Conservation (phyloP, 2,797 vertebrate genomes). For the Phalloptychus januarius region DNA sequence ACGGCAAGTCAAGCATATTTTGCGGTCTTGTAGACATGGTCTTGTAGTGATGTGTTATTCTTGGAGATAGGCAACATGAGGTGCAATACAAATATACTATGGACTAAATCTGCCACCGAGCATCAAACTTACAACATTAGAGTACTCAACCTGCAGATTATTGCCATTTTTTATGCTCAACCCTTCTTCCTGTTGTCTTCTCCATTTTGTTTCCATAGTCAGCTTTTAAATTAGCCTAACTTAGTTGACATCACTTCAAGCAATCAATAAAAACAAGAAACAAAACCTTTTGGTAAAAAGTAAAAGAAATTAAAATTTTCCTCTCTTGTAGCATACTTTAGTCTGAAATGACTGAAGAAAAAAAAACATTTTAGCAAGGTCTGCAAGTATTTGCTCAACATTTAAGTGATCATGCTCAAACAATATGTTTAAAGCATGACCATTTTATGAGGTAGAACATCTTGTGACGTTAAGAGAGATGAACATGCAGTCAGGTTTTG, state of each 20-base stretch:
- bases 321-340: not conserved
- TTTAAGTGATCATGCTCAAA: too few relatives aligned
- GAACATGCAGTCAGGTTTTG: not conserved
- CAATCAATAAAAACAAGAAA: not conserved
- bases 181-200: not conserved
- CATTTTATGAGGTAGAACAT: not conserved
- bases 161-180: not conserved
- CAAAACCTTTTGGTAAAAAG: not conserved
- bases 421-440: not conserved
- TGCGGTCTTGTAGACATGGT: conserved; percentile 53
- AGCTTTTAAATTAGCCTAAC: not conserved
- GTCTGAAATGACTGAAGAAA: not conserved
- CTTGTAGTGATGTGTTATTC: conserved; percentile 54
- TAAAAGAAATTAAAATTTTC: too few relatives aligned
- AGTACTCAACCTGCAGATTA: too few relatives aligned
- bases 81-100: not conserved
- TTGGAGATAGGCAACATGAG: conserved; percentile 40
- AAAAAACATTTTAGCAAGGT: not conserved
- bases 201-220: not conserved
- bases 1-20: conserved; percentile 40
- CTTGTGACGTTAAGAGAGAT: not conserved
- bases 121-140: not conserved
- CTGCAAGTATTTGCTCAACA: not conserved
- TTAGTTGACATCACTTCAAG: not conserved
- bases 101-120: not conserved